Evolutionary conservation across 92 coral and sea anemone genomes (phyloP), one percentile per base, ranked within the genome.

Genomic region (Pocillopora grandis): DNA sequence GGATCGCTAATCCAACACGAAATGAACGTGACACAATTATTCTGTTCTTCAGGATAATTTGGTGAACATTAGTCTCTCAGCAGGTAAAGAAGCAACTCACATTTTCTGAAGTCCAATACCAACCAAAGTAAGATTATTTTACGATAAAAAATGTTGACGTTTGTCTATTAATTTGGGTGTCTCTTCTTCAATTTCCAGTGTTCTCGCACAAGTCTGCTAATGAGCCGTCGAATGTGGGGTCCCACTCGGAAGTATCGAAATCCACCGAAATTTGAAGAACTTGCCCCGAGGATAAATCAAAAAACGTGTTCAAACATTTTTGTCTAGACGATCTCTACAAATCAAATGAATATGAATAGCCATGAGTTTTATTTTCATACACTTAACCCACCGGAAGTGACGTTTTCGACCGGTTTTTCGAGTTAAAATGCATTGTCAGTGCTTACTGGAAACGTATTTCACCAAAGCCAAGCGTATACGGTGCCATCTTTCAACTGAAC

Each of bases 311-410:
- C 20, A 57, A 81, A n/a, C 69, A 81, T 19, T n/a, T 42, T n/a
- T 35, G 76, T 71, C 85, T 71, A 59, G 85, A 72, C 66, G 16
- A 35, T 36, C 16, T 3, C 15, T 71, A 58, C 77, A 59, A 76
- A 57, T 23, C n/a, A 67, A 75, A 62, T 62, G 7, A 37, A 11
- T 14, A 14, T 66, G 84, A 49, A 69, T 56, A 27, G 27, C 7
- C 10, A 13, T 48, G 73, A 52, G 49, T 21, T 18, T 68, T 20
- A 21, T 63, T 78, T 62, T 64, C 5, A 49, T 14, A 48, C 12
- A 42, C 42, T 52, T 79, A n/a, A 16, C 15, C 74, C 16, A 71
- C 85, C 85, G 85, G 85, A 81, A 81, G 85, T 81, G 77, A 81
- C 85, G 78, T 60, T 14, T 23, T 58, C 1, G 42, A 70, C 58